Percentiles rank a stretch among this genome's conserved stretches.
phyloP scores from a whole-genome alignment of 2,888 invertebrate species.

The Falcaria lacertinaria region DNA sequence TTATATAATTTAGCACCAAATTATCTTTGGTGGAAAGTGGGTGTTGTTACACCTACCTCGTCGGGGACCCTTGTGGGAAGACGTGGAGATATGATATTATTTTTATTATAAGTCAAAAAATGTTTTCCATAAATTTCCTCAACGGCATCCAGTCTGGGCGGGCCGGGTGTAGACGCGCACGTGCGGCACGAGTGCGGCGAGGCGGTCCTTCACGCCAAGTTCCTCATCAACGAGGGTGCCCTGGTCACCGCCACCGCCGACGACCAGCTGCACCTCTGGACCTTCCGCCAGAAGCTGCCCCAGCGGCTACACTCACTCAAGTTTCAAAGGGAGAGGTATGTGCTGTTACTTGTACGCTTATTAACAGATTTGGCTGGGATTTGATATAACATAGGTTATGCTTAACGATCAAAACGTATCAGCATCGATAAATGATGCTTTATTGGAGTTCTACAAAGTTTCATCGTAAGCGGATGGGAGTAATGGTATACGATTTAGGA shows the following conservation, averaged over 20 bases:
- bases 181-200: slow-evolving; percentile 89
- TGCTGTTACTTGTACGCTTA: not conserved
- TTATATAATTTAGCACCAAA: too few relatives aligned
- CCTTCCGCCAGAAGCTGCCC: slow-evolving; percentile 95
- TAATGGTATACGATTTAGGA: too few relatives aligned
- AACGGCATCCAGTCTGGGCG: slow-evolving; percentile 86
- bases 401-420: too few relatives aligned
- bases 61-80: too few relatives aligned
- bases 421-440: too few relatives aligned
- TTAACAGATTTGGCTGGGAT: too few relatives aligned
- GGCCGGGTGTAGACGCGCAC: slow-evolving; percentile 98
- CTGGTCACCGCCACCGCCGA: slow-evolving; percentile 97
- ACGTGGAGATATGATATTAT: not conserved
- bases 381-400: too few relatives aligned
- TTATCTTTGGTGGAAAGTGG: too few relatives aligned
- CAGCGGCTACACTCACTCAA: slow-evolving; percentile 98
- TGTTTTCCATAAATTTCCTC: slow-evolving; percentile 34
- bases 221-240: slow-evolving; percentile 98
- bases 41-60: too few relatives aligned
- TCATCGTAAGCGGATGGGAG: too few relatives aligned
- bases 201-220: slow-evolving; percentile 94
- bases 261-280: slow-evolving; percentile 98
- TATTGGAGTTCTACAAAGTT: too few relatives aligned
- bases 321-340: slow-evolving; percentile 96
- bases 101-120: not conserved